Evolutionary conservation across 2,888 invertebrate species (phyloP).

Genomic region (Branchellion lobata): DNA sequence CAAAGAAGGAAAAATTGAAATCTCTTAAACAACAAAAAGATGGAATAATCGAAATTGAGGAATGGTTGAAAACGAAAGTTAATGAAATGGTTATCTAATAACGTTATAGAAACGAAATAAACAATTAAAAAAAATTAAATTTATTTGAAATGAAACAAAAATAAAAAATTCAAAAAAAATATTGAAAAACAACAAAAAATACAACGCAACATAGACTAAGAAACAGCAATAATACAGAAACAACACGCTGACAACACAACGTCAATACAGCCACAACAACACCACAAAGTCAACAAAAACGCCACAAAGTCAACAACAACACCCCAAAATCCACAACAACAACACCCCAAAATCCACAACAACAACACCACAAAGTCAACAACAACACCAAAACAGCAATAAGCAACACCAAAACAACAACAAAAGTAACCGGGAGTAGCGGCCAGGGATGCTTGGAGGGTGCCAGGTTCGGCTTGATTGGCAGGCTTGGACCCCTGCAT

Average conservation of each 20-base stretch:
- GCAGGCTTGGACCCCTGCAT: conserved; percentile 62
- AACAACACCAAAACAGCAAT: neutral
- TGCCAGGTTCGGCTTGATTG: conserved; percentile 68
- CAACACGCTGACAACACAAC: neutral
- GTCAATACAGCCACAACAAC: neutral
- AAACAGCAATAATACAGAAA: too few relatives aligned
- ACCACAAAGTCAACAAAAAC: neutral
- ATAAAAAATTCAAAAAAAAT: too few relatives aligned
- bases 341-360: neutral
- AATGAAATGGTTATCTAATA: too few relatives aligned
- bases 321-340: neutral
- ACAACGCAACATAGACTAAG: too few relatives aligned
- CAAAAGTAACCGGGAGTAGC: conserved; percentile 76
- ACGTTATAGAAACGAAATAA: too few relatives aligned
- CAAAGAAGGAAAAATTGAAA: too few relatives aligned
- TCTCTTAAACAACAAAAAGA: too few relatives aligned
- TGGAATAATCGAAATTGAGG: too few relatives aligned
- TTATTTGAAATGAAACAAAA: too few relatives aligned
- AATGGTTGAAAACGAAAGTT: too few relatives aligned
- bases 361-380: neutral
- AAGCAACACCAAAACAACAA: neutral
- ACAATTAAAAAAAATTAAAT: too few relatives aligned
- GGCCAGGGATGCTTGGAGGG: conserved; percentile 81
- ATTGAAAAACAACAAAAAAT: too few relatives aligned
- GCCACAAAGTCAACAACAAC: neutral